Evolutionary conservation across 2,888 invertebrate species (phyloP), one percentile per base, ranked within the genome.

Genomic region (Eurytoma californica): DNA sequence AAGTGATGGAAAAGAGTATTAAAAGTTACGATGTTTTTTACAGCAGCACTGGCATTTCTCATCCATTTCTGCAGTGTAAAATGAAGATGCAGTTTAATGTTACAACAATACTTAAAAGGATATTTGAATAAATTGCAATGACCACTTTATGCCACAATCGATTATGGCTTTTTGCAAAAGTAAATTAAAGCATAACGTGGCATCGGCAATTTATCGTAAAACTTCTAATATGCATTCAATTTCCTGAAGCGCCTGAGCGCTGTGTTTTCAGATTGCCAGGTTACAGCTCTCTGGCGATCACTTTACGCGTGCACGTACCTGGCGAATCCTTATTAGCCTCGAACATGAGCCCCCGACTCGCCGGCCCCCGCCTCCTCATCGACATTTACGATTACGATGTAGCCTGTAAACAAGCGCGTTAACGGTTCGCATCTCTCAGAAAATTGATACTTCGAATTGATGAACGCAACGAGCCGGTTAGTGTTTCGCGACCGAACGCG

Each of bases 361-460:
- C 12, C 51, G 51, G 39, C 12, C 0, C 60, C 12, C 55, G 18
- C 12, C 30, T 5, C 3, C 12, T 39, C 70, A 70, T 72, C 72
- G 70, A 65, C 77, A 60, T 70, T 77, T 72, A 77, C 77, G 70
- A 70, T 72, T 76, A 76, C 65, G 70, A 72, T 61, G 53, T n/a
- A 20, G 53, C 68, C 68, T 68, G 75, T 68, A 76, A 69, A 76
- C 75, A 76, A 66, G 77, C 63, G 72, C 72, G 20, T 77, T 70
- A 72, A 57, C 60, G 28, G 39, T 20, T 14, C 24, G 24, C 12
- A 20, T 16, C 39, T 24, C n/a, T 24, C 72, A 39, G 72, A 72
- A 72, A 77, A 77, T 77, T 72, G 77, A 72, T 77, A 77, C 72
- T 70, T 57, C 20, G 72, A 72, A 53, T 69, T 76, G 68, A 76